phyloP scores from a whole-genome alignment of 2,888 invertebrate genomes.

The Glyphotaelius pellucidus region DNA sequence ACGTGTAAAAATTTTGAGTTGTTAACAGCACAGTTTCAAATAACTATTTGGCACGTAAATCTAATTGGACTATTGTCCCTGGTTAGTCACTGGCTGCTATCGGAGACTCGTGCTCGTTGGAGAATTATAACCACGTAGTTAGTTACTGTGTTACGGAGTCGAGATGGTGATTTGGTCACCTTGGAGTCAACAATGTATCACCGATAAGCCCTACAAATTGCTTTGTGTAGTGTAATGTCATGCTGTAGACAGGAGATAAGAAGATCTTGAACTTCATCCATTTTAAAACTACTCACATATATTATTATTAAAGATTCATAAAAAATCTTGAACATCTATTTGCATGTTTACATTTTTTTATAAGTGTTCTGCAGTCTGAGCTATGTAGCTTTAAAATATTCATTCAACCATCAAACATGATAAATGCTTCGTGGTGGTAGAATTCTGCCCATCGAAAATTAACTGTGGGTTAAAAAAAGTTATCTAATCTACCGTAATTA shows the following conservation, averaged over 20 bases:
- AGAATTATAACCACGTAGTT: not conserved
- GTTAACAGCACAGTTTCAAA: not conserved
- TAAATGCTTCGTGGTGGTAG: too few species aligned
- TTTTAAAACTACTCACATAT: not conserved
- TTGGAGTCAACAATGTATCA: not conserved
- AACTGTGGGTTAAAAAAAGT: too few species aligned
- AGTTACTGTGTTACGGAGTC: not conserved
- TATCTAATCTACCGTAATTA: too few species aligned
- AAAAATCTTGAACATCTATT: not conserved
- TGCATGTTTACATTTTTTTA: too few species aligned
- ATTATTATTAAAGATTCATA: not conserved
- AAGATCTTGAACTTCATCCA: not conserved
- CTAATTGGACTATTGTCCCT: not conserved
- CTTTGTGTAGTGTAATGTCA: not conserved
- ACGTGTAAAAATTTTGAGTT: too few species aligned
- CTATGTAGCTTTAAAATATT: too few species aligned
- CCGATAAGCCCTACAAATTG: not conserved
- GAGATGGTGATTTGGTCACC: not conserved
- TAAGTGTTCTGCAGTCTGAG: too few species aligned
- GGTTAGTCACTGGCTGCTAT: not conserved
- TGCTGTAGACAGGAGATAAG: not conserved
- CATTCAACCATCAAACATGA: too few species aligned
- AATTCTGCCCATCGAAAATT: too few species aligned
- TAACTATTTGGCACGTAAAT: not conserved
- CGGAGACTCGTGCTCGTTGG: not conserved